Evolutionary conservation across 2,888 invertebrate genomes (phyloP).

Genomic region (Hymenopus coronatus): DNA sequence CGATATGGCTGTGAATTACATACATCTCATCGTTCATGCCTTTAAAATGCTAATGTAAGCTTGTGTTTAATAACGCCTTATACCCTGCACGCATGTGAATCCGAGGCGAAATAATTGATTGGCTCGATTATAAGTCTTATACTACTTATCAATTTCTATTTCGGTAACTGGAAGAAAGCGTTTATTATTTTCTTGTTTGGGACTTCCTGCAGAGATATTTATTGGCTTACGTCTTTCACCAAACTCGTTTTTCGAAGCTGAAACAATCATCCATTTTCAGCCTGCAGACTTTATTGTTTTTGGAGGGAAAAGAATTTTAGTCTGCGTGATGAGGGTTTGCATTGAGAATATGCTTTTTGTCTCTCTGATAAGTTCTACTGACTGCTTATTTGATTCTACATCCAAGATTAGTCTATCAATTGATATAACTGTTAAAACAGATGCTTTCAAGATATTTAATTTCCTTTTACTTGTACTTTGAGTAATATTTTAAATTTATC

Average conservation of each 20-base stretch:
- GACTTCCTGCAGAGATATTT: neutral
- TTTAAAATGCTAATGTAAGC: neutral
- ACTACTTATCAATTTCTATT: neutral
- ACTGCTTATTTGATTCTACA: no score
- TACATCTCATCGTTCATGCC: no score
- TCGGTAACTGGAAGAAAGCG: neutral
- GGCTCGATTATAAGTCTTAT: neutral
- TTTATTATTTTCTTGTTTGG: neutral
- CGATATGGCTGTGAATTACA: neutral
- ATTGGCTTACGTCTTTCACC: neutral
- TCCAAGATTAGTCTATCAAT: no score
- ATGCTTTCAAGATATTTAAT: no score
- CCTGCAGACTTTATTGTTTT: neutral
- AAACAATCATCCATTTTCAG: neutral
- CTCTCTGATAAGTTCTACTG: no score
- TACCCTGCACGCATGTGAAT: neutral
- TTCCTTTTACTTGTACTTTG: no score
- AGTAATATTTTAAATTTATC: no score
- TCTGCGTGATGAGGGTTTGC: neutral
- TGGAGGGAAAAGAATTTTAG: neutral
- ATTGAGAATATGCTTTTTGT: no score
- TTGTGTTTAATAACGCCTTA: neutral
- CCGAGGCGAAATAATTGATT: neutral
- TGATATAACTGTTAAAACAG: no score
- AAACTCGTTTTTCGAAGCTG: neutral